phyloP scores from a whole-genome alignment of 2,888 invertebrate species.

The Drosophila yooni region DNA sequence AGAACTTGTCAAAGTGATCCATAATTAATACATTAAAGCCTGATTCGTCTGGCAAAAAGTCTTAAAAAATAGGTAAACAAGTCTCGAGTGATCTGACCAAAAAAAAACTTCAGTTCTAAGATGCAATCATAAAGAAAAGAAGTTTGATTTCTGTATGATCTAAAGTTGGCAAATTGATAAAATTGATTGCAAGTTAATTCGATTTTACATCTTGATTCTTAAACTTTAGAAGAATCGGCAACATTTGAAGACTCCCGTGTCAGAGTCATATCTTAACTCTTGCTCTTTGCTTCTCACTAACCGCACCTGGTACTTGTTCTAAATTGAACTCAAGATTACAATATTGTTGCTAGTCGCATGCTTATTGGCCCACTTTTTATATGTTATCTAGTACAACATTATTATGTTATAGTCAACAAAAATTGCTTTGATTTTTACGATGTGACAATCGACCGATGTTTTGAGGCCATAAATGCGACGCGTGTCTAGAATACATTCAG shows the following conservation, averaged over 20 bases:
- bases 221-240: background rate
- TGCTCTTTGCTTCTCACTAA: background rate
- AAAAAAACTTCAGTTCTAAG: background rate
- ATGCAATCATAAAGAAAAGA: background rate
- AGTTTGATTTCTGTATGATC: background rate
- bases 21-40: constrained; percentile 17
- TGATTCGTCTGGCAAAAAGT: background rate
- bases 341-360: background rate
- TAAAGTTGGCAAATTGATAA: background rate
- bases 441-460: constrained; percentile 67
- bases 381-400: constrained; percentile 12
- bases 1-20: constrained; percentile 1
- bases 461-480: constrained; percentile 39
- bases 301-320: background rate
- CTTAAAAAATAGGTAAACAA: background rate
- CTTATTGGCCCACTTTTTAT: constrained; percentile 15
- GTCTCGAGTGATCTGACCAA: background rate
- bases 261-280: background rate
- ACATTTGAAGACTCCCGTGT: background rate
- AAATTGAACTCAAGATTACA: background rate
- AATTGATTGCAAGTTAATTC: background rate
- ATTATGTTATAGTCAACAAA: constrained; percentile 54
- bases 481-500: constrained; percentile 46
- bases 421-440: constrained; percentile 56
- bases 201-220: background rate